Percentiles rank a stretch among this genome's conserved stretches.
Conservation (phyloP, 2,113 vertebrate genomes). For the Sminthopsis crassicaudata region DNA sequence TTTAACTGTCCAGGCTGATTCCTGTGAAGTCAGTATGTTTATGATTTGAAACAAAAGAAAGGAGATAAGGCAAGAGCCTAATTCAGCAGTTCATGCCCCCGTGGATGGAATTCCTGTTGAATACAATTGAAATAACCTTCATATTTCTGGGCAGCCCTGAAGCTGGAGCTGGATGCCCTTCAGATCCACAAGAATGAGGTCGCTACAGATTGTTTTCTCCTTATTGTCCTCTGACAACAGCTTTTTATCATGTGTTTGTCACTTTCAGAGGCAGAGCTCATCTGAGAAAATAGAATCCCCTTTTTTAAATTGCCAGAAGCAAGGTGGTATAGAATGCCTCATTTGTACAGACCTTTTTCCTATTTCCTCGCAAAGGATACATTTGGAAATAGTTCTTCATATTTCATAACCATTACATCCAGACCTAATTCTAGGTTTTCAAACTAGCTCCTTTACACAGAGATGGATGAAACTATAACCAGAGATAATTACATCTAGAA, state of each 20-base stretch:
- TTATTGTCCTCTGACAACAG: not conserved
- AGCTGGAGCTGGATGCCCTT: not conserved
- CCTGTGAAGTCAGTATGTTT: not conserved
- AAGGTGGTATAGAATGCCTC: not conserved
- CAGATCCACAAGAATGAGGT: not conserved
- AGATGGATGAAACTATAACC: not conserved
- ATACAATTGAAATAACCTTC: not conserved
- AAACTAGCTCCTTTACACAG: not conserved
- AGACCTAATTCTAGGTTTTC: not conserved
- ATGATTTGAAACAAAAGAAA: conserved; percentile 7
- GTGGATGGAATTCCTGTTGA: not conserved
- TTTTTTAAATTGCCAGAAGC: conserved; percentile 42
- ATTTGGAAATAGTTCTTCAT: not conserved
- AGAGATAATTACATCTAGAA: not conserved
- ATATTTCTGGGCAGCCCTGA: conserved; percentile 5
- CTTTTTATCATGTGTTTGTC: not conserved
- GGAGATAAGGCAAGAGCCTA: not conserved
- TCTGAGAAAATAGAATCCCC: not conserved
- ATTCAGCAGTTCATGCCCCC: not conserved
- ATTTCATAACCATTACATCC: not conserved
- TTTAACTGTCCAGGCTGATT: not conserved
- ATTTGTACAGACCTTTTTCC: not conserved
- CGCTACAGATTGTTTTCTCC: not conserved
- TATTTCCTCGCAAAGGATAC: not conserved
- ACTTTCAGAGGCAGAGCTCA: not conserved